Percentiles rank a stretch among this genome's conserved stretches.
phyloP scores from a whole-genome alignment of 2,797 vertebrate species.

The Sciurus vulgaris region DNA sequence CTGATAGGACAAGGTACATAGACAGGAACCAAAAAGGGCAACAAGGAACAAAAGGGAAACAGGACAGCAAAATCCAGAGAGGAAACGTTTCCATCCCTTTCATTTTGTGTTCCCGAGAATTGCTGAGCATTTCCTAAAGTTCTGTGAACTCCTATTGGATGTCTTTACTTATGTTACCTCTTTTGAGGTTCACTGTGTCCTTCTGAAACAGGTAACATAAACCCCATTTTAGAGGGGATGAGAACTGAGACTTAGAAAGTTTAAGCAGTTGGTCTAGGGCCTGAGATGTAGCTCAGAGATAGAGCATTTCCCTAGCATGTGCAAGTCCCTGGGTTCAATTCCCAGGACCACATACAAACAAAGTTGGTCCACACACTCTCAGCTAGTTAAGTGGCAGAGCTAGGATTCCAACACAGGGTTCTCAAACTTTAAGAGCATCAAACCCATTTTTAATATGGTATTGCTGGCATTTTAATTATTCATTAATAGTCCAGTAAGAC shows the following conservation, averaged over 20 bases:
- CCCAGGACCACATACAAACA: background rate
- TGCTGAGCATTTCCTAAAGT: background rate
- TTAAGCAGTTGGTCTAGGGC: background rate
- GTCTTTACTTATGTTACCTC: background rate
- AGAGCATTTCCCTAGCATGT: too few species aligned
- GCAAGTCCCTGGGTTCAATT: too few species aligned
- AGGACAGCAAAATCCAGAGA: background rate
- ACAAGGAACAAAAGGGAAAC: background rate
- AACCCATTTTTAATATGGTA: background rate
- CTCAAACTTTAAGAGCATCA: background rate
- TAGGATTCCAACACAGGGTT: background rate
- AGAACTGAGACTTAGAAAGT: background rate
- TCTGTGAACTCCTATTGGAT: accelerated
- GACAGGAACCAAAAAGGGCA: background rate
- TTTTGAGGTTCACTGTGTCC: background rate
- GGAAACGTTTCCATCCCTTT: background rate
- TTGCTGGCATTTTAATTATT: background rate
- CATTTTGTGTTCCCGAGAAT: background rate
- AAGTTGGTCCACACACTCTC: background rate
- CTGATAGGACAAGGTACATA: background rate
- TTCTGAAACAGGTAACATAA: background rate
- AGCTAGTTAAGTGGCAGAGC: background rate
- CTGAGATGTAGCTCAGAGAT: background rate
- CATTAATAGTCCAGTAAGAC: background rate
- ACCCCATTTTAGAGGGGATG: background rate